Conservation (phyloP, 2,113 vertebrate species). For the Dermatemys mawii region DNA sequence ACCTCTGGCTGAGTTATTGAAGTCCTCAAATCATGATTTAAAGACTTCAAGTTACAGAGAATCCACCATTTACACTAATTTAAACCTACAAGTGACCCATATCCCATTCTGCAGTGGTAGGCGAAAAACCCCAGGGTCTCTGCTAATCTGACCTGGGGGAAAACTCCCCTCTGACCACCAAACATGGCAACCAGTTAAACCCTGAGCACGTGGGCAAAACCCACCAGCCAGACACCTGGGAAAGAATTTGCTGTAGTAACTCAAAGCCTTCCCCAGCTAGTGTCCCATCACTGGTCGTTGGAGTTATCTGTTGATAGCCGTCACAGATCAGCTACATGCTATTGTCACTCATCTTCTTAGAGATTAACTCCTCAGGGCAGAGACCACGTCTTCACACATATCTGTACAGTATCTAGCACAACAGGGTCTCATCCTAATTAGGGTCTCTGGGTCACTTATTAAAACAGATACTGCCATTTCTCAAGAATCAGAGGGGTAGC, state of each 20-base stretch:
- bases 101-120: neutral
- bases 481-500: too few species aligned
- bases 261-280: neutral
- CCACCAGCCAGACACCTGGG: neutral
- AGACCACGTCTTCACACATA: neutral
- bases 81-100: neutral
- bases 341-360: neutral
- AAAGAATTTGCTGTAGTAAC: neutral
- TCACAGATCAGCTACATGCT: neutral
- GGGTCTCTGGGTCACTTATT: neutral
- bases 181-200: neutral
- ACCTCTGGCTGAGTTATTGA: neutral
- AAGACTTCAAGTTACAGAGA: neutral
- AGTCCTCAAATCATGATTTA: neutral
- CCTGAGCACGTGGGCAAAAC: neutral
- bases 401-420: constrained; percentile 24
- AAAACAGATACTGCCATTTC: neutral
- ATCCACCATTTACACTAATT: neutral
- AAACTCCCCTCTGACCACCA: neutral
- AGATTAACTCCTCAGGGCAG: neutral
- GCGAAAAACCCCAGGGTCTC: neutral
- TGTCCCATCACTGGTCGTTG: neutral
- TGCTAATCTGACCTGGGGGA: neutral
- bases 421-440: constrained; percentile 38
- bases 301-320: neutral